Evolutionary conservation across 2,888 invertebrate species (phyloP).

Genomic region (Euproctis similis): DNA sequence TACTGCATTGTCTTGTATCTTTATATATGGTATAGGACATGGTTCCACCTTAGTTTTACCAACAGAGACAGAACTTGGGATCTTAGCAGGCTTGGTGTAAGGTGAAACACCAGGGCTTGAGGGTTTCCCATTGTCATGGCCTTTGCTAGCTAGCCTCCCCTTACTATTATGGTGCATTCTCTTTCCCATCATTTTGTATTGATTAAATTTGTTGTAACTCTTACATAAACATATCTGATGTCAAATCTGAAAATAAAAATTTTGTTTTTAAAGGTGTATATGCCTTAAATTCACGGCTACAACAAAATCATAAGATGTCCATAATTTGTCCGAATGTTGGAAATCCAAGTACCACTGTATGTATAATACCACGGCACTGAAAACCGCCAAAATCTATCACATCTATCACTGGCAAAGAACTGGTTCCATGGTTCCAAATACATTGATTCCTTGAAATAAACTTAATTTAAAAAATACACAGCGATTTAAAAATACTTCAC

Average conservation of each 20-base stretch:
- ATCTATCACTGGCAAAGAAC: no score
- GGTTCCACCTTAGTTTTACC: slow-evolving; percentile 62
- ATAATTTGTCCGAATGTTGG: no score
- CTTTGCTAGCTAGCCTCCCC: slow-evolving; percentile 66
- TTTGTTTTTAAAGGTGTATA: no score
- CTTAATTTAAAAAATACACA: no score
- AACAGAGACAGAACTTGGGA: slow-evolving; percentile 54
- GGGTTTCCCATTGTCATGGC: slow-evolving; percentile 67
- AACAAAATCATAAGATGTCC: no score
- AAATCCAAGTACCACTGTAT: no score
- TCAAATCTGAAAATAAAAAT: slow-evolving; percentile 6
- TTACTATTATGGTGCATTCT: slow-evolving; percentile 71
- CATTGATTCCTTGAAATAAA: no score
- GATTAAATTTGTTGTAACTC: slow-evolving; percentile 55
- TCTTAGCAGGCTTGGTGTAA: slow-evolving; percentile 64
- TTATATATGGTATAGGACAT: slow-evolving; percentile 79
- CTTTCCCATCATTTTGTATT: slow-evolving; percentile 60
- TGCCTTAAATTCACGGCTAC: no score
- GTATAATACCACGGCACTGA: no score
- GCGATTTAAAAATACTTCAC: no score
- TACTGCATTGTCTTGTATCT: slow-evolving; percentile 80
- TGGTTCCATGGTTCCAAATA: no score
- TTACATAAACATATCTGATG: slow-evolving; percentile 27
- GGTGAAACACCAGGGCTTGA: slow-evolving; percentile 69
- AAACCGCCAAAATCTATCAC: no score